Evolutionary conservation across 2,888 invertebrate genomes (phyloP).

Genomic region (Thalpophila matura): DNA sequence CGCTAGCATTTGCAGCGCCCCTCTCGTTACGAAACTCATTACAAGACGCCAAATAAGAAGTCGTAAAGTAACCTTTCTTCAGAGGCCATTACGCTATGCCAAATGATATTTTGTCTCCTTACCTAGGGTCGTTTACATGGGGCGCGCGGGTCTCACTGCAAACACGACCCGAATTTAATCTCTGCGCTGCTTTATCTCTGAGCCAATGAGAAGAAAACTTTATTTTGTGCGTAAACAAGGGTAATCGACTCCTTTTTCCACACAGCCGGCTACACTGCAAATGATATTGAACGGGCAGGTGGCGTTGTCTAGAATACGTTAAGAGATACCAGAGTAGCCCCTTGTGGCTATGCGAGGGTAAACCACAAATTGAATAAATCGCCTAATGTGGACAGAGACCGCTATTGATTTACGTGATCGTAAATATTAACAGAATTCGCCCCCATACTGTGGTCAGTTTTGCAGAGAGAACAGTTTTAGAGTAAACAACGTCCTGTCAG

Average conservation of each 20-base stretch:
- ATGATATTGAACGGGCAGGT: conserved; percentile 83
- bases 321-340: conserved; percentile 65
- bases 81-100: conserved; percentile 86
- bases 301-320: conserved; percentile 82
- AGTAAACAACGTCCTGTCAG: conserved; percentile 40
- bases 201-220: conserved; percentile 88
- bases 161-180: conserved; percentile 88
- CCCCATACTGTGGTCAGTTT: conserved; percentile 59
- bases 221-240: conserved; percentile 88
- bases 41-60: conserved; percentile 86
- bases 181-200: conserved; percentile 82
- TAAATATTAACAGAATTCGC: conserved; percentile 66
- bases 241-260: conserved; percentile 83
- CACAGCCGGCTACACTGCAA: conserved; percentile 74
- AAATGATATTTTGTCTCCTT: conserved; percentile 87
- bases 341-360: conserved; percentile 60
- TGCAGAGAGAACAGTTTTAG: conserved; percentile 49
- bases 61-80: conserved; percentile 87
- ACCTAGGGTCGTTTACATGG: conserved; percentile 85
- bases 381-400: conserved; percentile 66
- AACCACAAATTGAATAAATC: conserved; percentile 74
- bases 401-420: conserved; percentile 71
- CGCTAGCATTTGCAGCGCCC: conserved; percentile 72
- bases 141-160: conserved; percentile 77
- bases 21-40: conserved; percentile 87